phyloP scores from a whole-genome alignment of 64 coral and sea anemone species.

The Dendronephthya gigantea region DNA sequence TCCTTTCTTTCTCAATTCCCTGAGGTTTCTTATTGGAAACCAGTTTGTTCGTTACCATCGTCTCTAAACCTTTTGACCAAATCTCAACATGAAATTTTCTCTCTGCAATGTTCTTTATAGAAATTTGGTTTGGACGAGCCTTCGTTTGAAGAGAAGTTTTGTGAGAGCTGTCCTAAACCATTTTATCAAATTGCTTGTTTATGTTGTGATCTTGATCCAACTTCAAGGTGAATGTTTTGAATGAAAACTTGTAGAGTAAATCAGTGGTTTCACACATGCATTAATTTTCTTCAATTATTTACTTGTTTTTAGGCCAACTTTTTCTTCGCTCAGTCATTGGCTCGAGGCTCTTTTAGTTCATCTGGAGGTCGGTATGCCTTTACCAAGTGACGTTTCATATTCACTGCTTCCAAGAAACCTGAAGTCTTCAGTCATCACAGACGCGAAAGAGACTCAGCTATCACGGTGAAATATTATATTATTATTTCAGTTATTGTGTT shows the following conservation, averaged over 20 bases:
- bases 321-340: conserved; percentile 61
- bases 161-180: conserved; percentile 52
- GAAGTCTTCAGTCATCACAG: not conserved
- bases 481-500: no score
- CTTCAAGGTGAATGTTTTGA: not conserved
- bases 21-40: not conserved
- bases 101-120: conserved; percentile 7
- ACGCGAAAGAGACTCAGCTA: no score
- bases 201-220: conserved; percentile 65
- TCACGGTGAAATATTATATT: not conserved
- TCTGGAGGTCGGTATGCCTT: conserved; percentile 63
- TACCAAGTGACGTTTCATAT: conserved; percentile 63
- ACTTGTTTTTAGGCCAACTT: conserved; percentile 51
- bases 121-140: conserved; percentile 79
- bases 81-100: not conserved
- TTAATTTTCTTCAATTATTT: no score
- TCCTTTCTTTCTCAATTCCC: not conserved
- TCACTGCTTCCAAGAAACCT: conserved; percentile 49
- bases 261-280: not conserved
- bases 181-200: conserved; percentile 73
- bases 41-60: not conserved
- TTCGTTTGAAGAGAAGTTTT: conserved; percentile 55
- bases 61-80: not conserved
- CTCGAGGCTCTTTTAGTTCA: conserved; percentile 70
- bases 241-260: not conserved